A percentile compares a stretch with the other conserved stretches of the same genome.
Conservation (phyloP, 2,797 vertebrate species). For the Gymnocypris eckloni region DNA sequence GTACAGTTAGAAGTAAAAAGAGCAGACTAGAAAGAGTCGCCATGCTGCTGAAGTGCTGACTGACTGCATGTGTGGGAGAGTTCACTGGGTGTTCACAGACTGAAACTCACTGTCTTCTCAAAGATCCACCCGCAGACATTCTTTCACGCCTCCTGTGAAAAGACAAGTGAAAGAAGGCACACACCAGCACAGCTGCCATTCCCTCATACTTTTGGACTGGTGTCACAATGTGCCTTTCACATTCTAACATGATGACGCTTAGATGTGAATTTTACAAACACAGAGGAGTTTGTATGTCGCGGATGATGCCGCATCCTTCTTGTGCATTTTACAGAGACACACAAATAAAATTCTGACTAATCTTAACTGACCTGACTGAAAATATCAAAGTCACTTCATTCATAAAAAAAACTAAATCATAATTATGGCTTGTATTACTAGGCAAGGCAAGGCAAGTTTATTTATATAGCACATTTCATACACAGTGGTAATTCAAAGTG, state of each 20-base stretch:
- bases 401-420: neutral
- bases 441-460: no score
- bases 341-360: neutral
- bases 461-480: no score
- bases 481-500: no score
- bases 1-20: slow-evolving; percentile 63
- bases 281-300: slow-evolving; percentile 24
- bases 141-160: slow-evolving; percentile 38
- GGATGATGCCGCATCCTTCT: neutral
- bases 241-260: slow-evolving; percentile 42
- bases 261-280: slow-evolving; percentile 26
- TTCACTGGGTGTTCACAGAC: slow-evolving; percentile 16
- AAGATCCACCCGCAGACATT: slow-evolving; percentile 50
- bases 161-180: slow-evolving; percentile 16
- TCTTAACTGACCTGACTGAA: neutral
- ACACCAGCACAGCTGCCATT: slow-evolving; percentile 35
- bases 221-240: slow-evolving; percentile 14
- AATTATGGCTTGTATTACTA: neutral
- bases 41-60: slow-evolving; percentile 12
- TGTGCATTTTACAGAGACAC: slow-evolving; percentile 6
- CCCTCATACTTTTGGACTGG: slow-evolving; percentile 41
- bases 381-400: neutral
- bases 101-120: slow-evolving; percentile 38
- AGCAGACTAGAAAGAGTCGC: slow-evolving; percentile 60
- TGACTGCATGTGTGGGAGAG: neutral